phyloP scores from a whole-genome alignment of 2,888 invertebrate species.

The Aplocera efformata region DNA sequence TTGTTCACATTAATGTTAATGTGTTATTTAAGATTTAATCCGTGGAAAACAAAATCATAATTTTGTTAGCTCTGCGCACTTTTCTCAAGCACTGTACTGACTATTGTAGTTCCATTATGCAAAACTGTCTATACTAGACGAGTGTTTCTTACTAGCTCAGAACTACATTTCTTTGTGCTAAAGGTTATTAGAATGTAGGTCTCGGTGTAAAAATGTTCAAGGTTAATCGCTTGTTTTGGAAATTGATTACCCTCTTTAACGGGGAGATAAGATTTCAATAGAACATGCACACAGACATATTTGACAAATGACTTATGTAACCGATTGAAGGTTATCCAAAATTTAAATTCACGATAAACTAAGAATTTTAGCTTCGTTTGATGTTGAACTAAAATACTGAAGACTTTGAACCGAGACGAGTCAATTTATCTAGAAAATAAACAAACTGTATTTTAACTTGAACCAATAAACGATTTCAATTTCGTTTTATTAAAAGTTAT shows the following conservation, averaged over 20 bases:
- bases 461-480: no score
- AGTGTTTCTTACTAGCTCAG: slow-evolving; percentile 53
- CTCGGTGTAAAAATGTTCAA: slow-evolving; percentile 55
- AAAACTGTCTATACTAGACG: slow-evolving; percentile 59
- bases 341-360: slow-evolving; percentile 3
- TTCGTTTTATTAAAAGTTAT: no score
- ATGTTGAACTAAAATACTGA: background rate
- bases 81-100: slow-evolving; percentile 39
- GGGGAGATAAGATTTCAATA: slow-evolving; percentile 28
- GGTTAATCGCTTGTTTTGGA: slow-evolving; percentile 49
- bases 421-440: no score
- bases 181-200: slow-evolving; percentile 74
- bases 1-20: no score
- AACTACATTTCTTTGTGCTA: slow-evolving; percentile 60
- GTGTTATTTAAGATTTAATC: no score
- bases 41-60: background rate
- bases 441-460: no score
- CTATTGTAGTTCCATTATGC: slow-evolving; percentile 75
- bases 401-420: background rate
- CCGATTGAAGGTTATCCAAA: slow-evolving; percentile 13
- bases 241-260: slow-evolving; percentile 33
- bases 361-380: background rate
- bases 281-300: slow-evolving; percentile 12
- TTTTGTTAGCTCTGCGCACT: background rate
- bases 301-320: slow-evolving; percentile 23